phyloP scores from a whole-genome alignment of 2,113 vertebrate species.

The Mormyrus iriodes region DNA sequence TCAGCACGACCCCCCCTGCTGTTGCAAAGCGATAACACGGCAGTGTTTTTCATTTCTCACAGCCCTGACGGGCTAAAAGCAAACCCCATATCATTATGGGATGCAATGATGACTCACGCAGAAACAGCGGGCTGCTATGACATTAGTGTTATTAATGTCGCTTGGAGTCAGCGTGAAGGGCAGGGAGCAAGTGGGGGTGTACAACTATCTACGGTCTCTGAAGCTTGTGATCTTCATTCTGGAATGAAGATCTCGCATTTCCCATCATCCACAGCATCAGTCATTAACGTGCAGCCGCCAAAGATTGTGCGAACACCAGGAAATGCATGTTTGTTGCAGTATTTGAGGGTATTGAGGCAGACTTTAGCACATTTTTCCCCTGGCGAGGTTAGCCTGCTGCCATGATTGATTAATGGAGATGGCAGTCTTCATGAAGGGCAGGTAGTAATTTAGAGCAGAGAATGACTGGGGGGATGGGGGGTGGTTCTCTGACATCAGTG shows the following conservation, averaged over 20 bases:
- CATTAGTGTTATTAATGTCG: background rate
- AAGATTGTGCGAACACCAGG: background rate
- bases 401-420: background rate
- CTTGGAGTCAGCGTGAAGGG: background rate
- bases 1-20: background rate
- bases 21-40: background rate
- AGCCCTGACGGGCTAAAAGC: background rate
- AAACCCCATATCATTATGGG: background rate
- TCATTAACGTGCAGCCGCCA: background rate
- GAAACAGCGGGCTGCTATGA: background rate
- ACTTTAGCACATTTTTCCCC: background rate
- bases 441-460: background rate
- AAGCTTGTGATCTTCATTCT: background rate
- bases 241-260: background rate
- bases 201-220: background rate
- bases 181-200: background rate
- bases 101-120: conserved; percentile 11
- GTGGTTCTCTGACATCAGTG: background rate
- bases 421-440: background rate
- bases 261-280: background rate
- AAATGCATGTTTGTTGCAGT: background rate
- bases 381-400: background rate
- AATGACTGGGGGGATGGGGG: background rate
- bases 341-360: background rate
- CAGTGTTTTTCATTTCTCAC: background rate